phyloP scores from a whole-genome alignment of 2,797 vertebrate species.

The Adelosebastes latens region DNA sequence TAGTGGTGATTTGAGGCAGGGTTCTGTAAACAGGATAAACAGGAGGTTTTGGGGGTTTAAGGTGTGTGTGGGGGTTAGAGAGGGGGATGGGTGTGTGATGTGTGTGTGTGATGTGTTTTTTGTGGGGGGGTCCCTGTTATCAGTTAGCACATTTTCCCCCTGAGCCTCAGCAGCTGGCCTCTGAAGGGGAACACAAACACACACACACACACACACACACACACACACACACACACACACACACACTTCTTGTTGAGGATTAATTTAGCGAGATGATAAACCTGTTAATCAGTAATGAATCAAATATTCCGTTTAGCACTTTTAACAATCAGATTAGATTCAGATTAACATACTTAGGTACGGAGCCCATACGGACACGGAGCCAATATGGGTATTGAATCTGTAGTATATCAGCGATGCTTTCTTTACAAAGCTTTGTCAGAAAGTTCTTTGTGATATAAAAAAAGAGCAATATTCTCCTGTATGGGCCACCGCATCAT shows the following conservation, averaged over 20 bases:
- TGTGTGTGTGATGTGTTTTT: constrained; percentile 39
- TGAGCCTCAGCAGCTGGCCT: constrained; percentile 64
- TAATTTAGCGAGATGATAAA: background rate
- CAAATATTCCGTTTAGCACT: background rate
- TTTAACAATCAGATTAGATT: background rate
- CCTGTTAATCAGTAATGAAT: constrained; percentile 34
- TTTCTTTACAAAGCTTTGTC: background rate
- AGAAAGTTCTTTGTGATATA: background rate
- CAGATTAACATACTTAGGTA: background rate
- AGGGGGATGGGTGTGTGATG: constrained; percentile 31
- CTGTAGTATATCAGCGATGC: background rate
- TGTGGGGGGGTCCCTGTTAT: constrained; percentile 58
- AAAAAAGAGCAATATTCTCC: background rate
- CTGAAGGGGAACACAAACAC: constrained; percentile 17
- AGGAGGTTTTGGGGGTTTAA: constrained; percentile 31
- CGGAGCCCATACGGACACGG: background rate
- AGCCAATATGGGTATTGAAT: background rate
- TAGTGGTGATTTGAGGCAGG: constrained; percentile 16
- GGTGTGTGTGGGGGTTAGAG: constrained; percentile 29
- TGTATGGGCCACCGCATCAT: no score
- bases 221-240: constrained; percentile 3
- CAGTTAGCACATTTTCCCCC: constrained; percentile 56
- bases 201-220: constrained; percentile 14
- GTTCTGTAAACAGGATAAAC: constrained; percentile 57
- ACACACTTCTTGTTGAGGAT: background rate